Conservation (phyloP, 1,140 invertebrate species). For the Drusus annulatus region DNA sequence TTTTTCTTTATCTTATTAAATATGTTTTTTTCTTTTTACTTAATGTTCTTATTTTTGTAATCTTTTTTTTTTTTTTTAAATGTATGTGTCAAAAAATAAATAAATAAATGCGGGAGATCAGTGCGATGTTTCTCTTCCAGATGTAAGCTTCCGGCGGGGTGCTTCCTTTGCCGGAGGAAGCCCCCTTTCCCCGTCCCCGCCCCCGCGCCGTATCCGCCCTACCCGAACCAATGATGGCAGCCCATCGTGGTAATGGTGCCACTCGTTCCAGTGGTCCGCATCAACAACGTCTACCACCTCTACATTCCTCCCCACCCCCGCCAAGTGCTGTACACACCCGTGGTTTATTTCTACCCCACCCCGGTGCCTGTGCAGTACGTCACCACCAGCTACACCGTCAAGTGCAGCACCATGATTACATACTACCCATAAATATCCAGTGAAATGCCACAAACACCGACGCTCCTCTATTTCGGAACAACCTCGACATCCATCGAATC, state of each 20-base stretch:
- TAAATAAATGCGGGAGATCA: too few relatives aligned
- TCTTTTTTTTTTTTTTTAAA: too few relatives aligned
- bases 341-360: background rate
- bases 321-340: background rate
- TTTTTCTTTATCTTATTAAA: too few relatives aligned
- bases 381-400: background rate
- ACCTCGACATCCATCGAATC: too few relatives aligned
- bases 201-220: background rate
- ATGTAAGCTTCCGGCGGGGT: background rate
- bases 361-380: background rate
- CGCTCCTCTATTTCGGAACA: too few relatives aligned
- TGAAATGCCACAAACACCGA: background rate
- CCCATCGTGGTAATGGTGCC: background rate
- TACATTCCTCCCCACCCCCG: background rate
- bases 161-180: conserved; percentile 4
- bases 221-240: background rate
- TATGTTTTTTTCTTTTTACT: too few relatives aligned
- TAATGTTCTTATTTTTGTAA: too few relatives aligned
- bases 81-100: too few relatives aligned
- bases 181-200: background rate
- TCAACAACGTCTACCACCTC: background rate
- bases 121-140: background rate
- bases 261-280: background rate
- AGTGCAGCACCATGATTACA: background rate
- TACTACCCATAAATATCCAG: background rate